Evolutionary conservation across 2,888 invertebrate species (phyloP), one percentile per base, ranked within the genome.

Genomic region (Ichneumoninae sp.): DNA sequence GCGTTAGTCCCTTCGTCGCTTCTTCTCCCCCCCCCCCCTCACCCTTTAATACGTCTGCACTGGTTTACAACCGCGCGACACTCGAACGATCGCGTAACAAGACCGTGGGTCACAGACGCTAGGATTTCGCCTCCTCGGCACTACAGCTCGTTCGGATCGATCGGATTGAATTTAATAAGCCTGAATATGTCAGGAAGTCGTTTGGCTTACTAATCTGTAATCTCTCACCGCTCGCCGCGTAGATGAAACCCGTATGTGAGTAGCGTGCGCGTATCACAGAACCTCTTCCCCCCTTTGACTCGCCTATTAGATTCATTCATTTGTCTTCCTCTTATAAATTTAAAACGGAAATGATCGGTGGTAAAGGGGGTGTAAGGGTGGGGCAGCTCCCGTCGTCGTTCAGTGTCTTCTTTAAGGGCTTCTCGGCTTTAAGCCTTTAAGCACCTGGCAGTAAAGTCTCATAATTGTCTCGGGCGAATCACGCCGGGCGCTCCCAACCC

Each of bases 401-500:
- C 80, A 81, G 77, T 69, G 65, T 85, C 86, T 81, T 78, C 78
- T 91, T 91, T 90, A 92, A 92, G 90, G 86, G 87, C 85, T 88
- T 88, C 87, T 92, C 91, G 78, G 90, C 91, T 92, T 93, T 93
- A 93, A 93, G 90, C 92, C 91, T 92, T 92, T 93, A 92, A 92
- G 90, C 91, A 92, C 91, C 91, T 92, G 92, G 90, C 91, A 90
- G 91, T 93, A 92, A 92, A 92, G 91, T 91, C 90, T 88, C 88
- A 91, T 93, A 93, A 93, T 93, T 92, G 92, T 92, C 92, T 90
- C 90, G 91, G 40, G 88, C 88, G 91, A 93, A 93, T 93, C 92
- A 91, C 90, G 87, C 89, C 90, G 89, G 89, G 89, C 91, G 89
- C 90, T 77, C 75, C 91, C 88, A 89, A 89, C 89, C 87, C 68